A percentile compares a stretch with the other conserved stretches of the same genome.
Evolutionary conservation across 2,797 vertebrate species (phyloP).

Genomic region (Protosalanx chinensis): DNA sequence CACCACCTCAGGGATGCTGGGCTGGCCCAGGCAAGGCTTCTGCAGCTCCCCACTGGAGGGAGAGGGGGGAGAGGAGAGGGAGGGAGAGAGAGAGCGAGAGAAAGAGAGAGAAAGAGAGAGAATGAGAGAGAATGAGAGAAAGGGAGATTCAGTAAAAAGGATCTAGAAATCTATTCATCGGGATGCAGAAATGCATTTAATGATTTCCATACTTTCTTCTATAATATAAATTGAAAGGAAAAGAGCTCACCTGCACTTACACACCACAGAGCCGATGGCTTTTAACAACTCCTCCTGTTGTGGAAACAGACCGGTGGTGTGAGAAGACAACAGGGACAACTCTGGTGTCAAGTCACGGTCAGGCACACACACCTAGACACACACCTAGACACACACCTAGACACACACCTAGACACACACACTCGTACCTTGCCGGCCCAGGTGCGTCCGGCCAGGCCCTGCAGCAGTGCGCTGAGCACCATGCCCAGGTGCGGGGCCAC

Average conservation of each 20-base stretch:
- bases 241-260: conserved; percentile 81
- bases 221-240: neutral
- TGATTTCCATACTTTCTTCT: neutral
- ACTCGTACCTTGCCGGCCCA: conserved; percentile 91
- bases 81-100: conserved; percentile 7
- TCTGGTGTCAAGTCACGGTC: neutral
- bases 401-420: neutral
- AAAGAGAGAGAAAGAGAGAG: neutral
- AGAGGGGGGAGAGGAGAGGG: conserved; percentile 28
- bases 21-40: conserved; percentile 81
- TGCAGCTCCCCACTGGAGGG: conserved; percentile 79
- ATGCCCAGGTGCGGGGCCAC: conserved; percentile 90
- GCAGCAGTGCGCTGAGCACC: conserved; percentile 85
- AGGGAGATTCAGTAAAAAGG: neutral
- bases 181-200: neutral
- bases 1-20: conserved; percentile 77
- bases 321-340: neutral
- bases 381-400: neutral
- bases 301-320: conserved; percentile 26
- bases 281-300: conserved; percentile 92
- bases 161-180: neutral
- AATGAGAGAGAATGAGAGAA: neutral
- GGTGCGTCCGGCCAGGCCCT: conserved; percentile 89
- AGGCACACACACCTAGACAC: neutral
- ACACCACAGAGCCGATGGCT: conserved; percentile 87